Evolutionary conservation across 2,113 vertebrate genomes (phyloP).

Genomic region (Physeter macrocephalus): DNA sequence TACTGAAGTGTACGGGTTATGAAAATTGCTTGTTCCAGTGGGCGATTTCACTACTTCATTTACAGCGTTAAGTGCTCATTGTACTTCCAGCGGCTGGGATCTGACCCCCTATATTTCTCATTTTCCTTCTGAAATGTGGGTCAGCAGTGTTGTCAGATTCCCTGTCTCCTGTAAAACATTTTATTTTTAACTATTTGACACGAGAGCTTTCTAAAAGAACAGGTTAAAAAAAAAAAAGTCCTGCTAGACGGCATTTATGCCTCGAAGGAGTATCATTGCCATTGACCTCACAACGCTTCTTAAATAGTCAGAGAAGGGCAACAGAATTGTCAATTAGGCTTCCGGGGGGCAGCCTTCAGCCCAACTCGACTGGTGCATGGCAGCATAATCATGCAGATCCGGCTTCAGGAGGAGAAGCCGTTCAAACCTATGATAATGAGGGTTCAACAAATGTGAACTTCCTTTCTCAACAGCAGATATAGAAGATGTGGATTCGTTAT

Average conservation of each 20-base stretch:
- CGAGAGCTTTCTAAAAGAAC: constrained; percentile 76
- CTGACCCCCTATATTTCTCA: constrained; percentile 72
- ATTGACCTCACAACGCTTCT: constrained; percentile 83
- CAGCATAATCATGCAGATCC: constrained; percentile 81
- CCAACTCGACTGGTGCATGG: constrained; percentile 75
- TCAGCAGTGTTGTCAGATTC: constrained; percentile 53
- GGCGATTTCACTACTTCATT: constrained; percentile 67
- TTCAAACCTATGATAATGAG: constrained; percentile 80
- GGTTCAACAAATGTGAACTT: constrained; percentile 81
- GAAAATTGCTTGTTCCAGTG: constrained; percentile 73
- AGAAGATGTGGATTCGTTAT: constrained; percentile 76
- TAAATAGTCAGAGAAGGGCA: constrained; percentile 84
- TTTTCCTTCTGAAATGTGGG: constrained; percentile 69
- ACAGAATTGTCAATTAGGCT: constrained; percentile 85
- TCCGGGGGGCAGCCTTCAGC: constrained; percentile 71
- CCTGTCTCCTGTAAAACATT: constrained; percentile 67
- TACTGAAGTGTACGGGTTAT: constrained; percentile 58
- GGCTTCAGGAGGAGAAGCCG: constrained; percentile 73
- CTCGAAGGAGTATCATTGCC: constrained; percentile 78
- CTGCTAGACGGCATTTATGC: constrained; percentile 75
- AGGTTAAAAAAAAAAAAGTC: constrained; percentile 57
- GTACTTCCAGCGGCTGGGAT: constrained; percentile 54
- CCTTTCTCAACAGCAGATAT: constrained; percentile 75
- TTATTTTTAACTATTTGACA: constrained; percentile 79
- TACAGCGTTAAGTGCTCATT: constrained; percentile 50